These are phyloP conservation scores for Oreamnos americanus DNA, from an alignment of 2,113 vertebrate genomes.

Conservation along the genomic window DNA sequence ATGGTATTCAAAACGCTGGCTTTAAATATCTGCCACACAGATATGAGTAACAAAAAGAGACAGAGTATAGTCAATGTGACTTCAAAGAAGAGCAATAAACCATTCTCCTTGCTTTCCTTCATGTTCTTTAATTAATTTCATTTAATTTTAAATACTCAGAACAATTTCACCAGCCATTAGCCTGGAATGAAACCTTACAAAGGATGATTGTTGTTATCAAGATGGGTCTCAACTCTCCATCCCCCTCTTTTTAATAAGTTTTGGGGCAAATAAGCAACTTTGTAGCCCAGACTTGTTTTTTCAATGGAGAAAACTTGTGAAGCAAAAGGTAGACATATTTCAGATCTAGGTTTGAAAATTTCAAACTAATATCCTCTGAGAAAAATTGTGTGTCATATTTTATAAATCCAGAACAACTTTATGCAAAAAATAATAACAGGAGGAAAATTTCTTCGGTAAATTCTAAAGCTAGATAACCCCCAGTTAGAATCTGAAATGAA, in stretches of 20 bases:
- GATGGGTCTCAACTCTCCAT: slow-evolving; percentile 68
- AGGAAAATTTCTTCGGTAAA: neutral
- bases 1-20: slow-evolving; percentile 75
- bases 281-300: slow-evolving; percentile 67
- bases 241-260: slow-evolving; percentile 71
- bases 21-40: slow-evolving; percentile 79
- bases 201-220: slow-evolving; percentile 81
- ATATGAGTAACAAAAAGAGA: slow-evolving; percentile 81
- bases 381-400: slow-evolving; percentile 43
- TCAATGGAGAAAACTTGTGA: slow-evolving; percentile 53
- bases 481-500: neutral
- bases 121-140: slow-evolving; percentile 87
- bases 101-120: slow-evolving; percentile 80
- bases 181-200: slow-evolving; percentile 83
- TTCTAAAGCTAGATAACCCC: neutral
- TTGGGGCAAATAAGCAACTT: slow-evolving; percentile 72
- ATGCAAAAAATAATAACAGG: neutral
- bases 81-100: slow-evolving; percentile 86
- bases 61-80: slow-evolving; percentile 78
- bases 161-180: slow-evolving; percentile 87
- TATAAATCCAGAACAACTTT: accelerated
- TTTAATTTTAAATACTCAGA: slow-evolving; percentile 88
- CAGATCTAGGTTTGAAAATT: slow-evolving; percentile 58
- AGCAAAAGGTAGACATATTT: slow-evolving; percentile 67
- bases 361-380: slow-evolving; percentile 52